phyloP scores from a whole-genome alignment of 1,140 invertebrate species.

The Cydia pomonella region DNA sequence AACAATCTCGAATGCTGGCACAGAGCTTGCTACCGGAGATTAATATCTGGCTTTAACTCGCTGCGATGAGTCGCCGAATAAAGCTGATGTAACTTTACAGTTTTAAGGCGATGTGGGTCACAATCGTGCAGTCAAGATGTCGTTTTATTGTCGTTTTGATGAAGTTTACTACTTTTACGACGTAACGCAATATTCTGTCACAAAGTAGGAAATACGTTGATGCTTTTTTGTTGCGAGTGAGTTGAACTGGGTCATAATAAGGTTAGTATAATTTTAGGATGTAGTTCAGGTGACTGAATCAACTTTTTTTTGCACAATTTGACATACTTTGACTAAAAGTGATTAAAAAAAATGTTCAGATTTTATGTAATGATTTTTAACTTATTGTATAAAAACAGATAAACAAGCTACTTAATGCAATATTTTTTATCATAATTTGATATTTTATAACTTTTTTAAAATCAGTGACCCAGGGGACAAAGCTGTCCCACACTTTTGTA shows the following conservation, averaged over 20 bases:
- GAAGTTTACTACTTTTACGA: not conserved
- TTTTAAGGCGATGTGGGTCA: conserved; percentile 51
- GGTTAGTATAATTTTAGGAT: no score
- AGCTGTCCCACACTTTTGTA: no score
- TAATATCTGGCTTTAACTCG: conserved; percentile 79
- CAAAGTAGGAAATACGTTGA: not conserved
- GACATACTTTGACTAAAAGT: no score
- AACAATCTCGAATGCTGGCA: conserved; percentile 28
- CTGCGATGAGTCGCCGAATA: conserved; percentile 74
- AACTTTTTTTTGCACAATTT: no score
- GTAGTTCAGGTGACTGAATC: no score
- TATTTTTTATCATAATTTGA: no score
- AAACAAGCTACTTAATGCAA: no score
- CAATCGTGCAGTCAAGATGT: not conserved
- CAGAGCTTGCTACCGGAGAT: conserved; percentile 72
- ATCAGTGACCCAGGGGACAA: no score
- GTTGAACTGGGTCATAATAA: not conserved
- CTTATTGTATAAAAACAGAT: no score
- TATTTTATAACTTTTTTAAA: no score
- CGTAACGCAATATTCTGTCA: not conserved
- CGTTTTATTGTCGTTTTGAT: conserved; percentile 4
- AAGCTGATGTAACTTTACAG: conserved; percentile 69
- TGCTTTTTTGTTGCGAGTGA: not conserved
- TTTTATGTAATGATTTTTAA: no score
- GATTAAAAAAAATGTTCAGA: no score